Conservation (phyloP, 2,797 vertebrate species). For the Antennarius maculatus region DNA sequence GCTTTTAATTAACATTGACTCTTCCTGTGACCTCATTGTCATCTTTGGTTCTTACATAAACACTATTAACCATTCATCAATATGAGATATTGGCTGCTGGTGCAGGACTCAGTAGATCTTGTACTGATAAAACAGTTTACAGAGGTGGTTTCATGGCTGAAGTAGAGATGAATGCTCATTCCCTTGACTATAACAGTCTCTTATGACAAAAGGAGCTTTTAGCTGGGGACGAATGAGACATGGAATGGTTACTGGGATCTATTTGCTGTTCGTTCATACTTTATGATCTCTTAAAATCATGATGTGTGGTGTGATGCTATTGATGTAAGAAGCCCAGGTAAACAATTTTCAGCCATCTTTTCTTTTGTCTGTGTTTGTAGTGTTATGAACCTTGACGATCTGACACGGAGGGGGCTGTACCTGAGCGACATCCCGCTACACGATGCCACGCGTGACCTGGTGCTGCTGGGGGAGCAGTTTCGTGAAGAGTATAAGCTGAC, state of each 20-base stretch:
- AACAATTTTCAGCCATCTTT: constrained; percentile 3
- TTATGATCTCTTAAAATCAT: constrained; percentile 39
- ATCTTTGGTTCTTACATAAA: constrained; percentile 25
- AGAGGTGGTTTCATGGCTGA: constrained; percentile 25
- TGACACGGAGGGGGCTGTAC: constrained; percentile 94
- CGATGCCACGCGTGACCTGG: constrained; percentile 95
- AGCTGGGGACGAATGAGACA: constrained; percentile 24
- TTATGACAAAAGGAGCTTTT: constrained; percentile 13
- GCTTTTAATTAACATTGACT: constrained; percentile 23
- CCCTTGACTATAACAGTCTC: constrained; percentile 19
- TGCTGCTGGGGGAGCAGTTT: constrained; percentile 98
- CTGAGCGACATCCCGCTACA: constrained; percentile 97
- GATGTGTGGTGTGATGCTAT: neutral
- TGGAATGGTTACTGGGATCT: constrained; percentile 32
- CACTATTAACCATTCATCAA: neutral
- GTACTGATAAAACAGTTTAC: constrained; percentile 37
- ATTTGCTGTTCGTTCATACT: constrained; percentile 15
- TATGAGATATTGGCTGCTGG: constrained; percentile 25
- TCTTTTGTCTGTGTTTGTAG: constrained; percentile 64
- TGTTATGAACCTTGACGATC: constrained; percentile 98
- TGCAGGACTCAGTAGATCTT: constrained; percentile 32
- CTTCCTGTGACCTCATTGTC: constrained; percentile 36
- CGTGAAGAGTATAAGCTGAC: constrained; percentile 98
- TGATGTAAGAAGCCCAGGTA: neutral
- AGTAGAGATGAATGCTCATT: constrained; percentile 10